Evolutionary conservation across 2,888 invertebrate species (phyloP), one percentile per base, ranked within the genome.

Genomic region (Agrochola lychnidis): DNA sequence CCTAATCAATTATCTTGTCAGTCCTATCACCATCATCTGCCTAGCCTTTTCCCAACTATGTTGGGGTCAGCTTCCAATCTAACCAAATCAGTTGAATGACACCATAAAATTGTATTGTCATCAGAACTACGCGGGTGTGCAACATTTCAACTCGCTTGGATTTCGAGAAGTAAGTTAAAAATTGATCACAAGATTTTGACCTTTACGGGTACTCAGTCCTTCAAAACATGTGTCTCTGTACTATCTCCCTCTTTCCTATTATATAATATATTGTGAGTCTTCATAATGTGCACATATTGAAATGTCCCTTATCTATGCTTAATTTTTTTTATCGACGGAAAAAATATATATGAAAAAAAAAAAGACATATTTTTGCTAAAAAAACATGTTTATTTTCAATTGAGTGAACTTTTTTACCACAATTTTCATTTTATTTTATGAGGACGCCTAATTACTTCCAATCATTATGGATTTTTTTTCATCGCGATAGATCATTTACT

Each of bases 111-210:
- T 78, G 30, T 72, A 63, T 78, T 57, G 63, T 80, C 77, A 73
- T 78, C 77, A 78, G 81, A 78, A 80, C 36, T 78, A 51, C 73
- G 48, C 81, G 22, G 30, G 48, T n/a, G 30, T 80, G 30, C 77
- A 80, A 57, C 81, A 80, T 80, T 73, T 78, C 77, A 78, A 73
- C 77, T 36, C 77, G 0, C 72, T 73, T 16, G 77, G 77, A 78
- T 78, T 78, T 9, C 80, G 77, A 51, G 77, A 78, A 78, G 77
- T 78, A 78, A 78, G 77, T 78, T 36, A 25, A 14, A 48, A 59
- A 40, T 53, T n/a, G 30, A 40, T n/a, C n/a, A 12, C 62, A 30
- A 45, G 45, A 66, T 70, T 48, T 70, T 16, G 16, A 7, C 45
- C 45, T n/a, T 67, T 16, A 14, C 22, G 22, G 42, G 10, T n/a